phyloP scores from a whole-genome alignment of 2,113 vertebrate species.

The Tursiops truncatus region DNA sequence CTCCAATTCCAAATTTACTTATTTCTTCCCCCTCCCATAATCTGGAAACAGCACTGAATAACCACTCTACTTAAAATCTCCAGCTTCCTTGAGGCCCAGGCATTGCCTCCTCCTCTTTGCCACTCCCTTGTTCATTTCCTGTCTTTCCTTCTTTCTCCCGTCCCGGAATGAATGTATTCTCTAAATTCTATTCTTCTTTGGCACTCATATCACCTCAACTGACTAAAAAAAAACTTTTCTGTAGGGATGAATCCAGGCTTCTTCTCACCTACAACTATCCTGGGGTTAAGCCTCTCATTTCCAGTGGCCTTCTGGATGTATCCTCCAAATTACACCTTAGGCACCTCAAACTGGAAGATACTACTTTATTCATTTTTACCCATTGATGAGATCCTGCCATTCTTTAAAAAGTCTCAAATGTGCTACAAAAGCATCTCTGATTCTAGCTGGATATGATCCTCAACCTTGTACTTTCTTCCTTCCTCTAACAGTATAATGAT shows the following conservation, averaged over 20 bases:
- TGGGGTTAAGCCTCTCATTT: not conserved
- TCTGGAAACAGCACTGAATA: not conserved
- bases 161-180: not conserved
- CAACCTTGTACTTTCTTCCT: not conserved
- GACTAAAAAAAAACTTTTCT: not conserved
- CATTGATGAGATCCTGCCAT: not conserved
- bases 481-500: not conserved
- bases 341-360: not conserved
- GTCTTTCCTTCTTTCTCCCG: not conserved
- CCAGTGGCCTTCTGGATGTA: not conserved
- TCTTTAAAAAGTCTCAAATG: not conserved
- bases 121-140: not conserved
- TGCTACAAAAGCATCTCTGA: not conserved
- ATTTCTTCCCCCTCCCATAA: not conserved
- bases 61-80: not conserved
- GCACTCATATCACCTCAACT: not conserved
- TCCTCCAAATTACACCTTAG: not conserved
- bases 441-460: not conserved
- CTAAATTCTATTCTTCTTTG: constrained; percentile 1
- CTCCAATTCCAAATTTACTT: not conserved
- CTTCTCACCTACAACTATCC: not conserved
- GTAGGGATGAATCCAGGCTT: not conserved
- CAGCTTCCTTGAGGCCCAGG: not conserved
- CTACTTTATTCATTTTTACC: not conserved
- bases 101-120: not conserved